Evolutionary conservation across 1,140 invertebrate genomes (phyloP), one percentile per base, ranked within the genome.

Genomic region (Conus betulinus): DNA sequence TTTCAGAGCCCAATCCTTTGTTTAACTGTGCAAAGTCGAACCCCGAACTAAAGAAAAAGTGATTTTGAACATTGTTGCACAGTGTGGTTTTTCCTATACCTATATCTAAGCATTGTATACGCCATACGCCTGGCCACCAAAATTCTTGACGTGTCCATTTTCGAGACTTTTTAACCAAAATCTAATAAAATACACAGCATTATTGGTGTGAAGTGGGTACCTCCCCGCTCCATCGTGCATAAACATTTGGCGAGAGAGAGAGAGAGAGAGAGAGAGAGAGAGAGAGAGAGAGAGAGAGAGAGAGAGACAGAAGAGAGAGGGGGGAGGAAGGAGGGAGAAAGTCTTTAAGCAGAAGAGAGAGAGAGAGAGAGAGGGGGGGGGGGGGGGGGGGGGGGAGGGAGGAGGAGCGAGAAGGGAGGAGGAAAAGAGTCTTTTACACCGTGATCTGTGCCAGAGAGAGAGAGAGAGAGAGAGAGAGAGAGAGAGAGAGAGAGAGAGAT

Each of bases 211-310:
- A 23, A n/a, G n/a, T n/a, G 76, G 23, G 76, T 27, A 11, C 39
- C 11, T 79, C 7, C 76, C 7, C 76, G 39, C 23, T 7, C 23
- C 39, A 10, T 8, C 39, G 23, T 79, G 76, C 23, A 79, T 23
- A 23, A 8, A 79, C 23, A 23, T 79, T 8, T 79, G 76, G 76
- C 7, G 76, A 27, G 76, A 79, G n/a, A 27, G n/a, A 27, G 76
- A 79, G 76, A 79, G n/a, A 79, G 76, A 79, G 76, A 79, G 76
- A 27, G 76, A 79, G 57, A 60, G 57, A 60, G 57, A 79, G 76
- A 51, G 76, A 79, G 76, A 51, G 39, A 79, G 76, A 27, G 39
- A 79, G n/a, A 79, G 76, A 27, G 39, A 79, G n/a, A 79, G 39
- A 79, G 39, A 79, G 39, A 79, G 39, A 79, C 7, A 79, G 39